Conservation (phyloP, 2,797 vertebrate genomes). For the Lophotriccus pileatus region DNA sequence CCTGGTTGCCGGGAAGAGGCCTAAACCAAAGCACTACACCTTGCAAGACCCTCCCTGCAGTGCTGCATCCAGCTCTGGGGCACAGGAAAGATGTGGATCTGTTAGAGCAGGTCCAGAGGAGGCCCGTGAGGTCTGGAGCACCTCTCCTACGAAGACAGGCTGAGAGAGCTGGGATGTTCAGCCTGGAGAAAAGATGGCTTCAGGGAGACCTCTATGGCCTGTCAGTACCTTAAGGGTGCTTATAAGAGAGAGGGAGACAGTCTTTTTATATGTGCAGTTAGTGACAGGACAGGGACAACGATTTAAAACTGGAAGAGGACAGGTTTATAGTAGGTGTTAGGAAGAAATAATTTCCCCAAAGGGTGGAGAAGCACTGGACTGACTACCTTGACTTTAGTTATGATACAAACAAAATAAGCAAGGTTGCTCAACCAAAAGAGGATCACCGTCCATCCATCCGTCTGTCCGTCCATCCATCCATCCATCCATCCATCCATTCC, state of each 20-base stretch:
- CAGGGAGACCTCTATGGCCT: background rate
- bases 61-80: background rate
- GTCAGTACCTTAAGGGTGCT: background rate
- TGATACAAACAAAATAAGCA: background rate
- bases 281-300: background rate
- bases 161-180: background rate
- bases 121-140: background rate
- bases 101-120: background rate
- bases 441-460: background rate
- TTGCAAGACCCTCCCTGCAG: background rate
- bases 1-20: too few relatives aligned
- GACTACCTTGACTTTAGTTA: background rate
- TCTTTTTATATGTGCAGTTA: background rate
- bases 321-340: background rate
- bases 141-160: background rate
- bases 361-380: background rate
- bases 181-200: background rate
- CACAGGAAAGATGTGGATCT: background rate
- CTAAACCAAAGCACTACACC: too few relatives aligned
- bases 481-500: background rate
- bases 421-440: background rate
- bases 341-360: background rate
- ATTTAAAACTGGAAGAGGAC: background rate
- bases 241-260: background rate
- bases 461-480: background rate